A percentile compares a stretch with the other conserved stretches of the same genome.
These are phyloP conservation scores for Trissolcus japonicus DNA, from an alignment of 2,888 invertebrate species.

Conservation along the genomic window DNA sequence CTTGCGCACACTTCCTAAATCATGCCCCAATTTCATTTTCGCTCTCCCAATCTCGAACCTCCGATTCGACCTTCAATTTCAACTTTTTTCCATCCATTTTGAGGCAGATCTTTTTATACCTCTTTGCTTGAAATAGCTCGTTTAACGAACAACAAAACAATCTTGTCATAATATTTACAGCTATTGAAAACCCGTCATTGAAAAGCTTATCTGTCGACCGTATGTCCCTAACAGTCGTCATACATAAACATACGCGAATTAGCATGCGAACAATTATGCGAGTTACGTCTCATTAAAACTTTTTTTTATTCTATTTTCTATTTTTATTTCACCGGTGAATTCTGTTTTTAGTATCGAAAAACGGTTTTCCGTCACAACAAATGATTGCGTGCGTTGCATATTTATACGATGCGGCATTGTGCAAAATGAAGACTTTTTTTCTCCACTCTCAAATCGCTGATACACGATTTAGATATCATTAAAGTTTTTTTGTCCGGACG, in stretches of 20 bases:
- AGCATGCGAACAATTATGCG: slow-evolving; percentile 23
- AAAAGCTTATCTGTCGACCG: slow-evolving; percentile 18
- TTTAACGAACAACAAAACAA: slow-evolving; percentile 18
- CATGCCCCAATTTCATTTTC: slow-evolving; percentile 4
- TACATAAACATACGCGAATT: slow-evolving; percentile 35
- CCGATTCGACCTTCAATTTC: no score
- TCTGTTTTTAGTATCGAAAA: background rate
- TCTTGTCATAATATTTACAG: slow-evolving; percentile 25
- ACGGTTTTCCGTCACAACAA: no score
- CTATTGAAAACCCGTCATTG: slow-evolving; percentile 23
- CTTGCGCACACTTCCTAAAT: slow-evolving; percentile 39
- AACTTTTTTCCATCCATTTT: background rate
- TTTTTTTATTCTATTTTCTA: no score
- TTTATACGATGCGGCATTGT: background rate
- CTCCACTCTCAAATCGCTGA: background rate
- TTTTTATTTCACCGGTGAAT: background rate
- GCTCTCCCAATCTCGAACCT: no score
- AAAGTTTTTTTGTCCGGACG: no score
- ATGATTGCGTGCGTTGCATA: no score
- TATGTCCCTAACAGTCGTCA: slow-evolving; percentile 18
- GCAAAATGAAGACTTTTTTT: background rate
- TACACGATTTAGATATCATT: background rate
- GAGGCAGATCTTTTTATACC: no score
- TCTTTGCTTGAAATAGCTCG: background rate
- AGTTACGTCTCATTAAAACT: slow-evolving; percentile 26